Base-by-base conservation (phyloP, 2,113 vertebrate species). In the Dolichotis patagonum region DNA sequence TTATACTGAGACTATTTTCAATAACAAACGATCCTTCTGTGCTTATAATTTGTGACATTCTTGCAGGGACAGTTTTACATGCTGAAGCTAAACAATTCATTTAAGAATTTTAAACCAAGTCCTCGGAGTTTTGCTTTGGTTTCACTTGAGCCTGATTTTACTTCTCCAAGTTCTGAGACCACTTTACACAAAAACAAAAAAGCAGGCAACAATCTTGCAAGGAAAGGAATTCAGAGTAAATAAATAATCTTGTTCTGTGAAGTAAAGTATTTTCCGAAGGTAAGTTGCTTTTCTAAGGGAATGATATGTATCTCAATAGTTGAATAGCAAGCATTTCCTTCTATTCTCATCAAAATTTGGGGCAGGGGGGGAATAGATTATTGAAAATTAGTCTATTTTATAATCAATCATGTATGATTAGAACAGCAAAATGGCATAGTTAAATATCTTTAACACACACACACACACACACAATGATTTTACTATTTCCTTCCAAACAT, bases 61-160 rank as follows among this genome's bases (percentile, higher is more conserved):
- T 67, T 54, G 43, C 71, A 28, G 71, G 77, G 75, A 71, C 63
- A 75, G 58, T 62, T 85, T 95, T 86, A 81, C 65, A 90, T 89
- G 95, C 75, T 32, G 69, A 87, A 94, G 46, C 54, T 73, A 67
- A 96, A 85, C 32, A 88, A 91, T 85, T 90, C 81, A n/a, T 82
- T 54, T 71, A 91, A 95, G 95, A 83, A 88, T 94, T 97, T 95
- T 96, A 96, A 95, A 91, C 96, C 52, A 97, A 96, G 94, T 97
- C 95, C 86, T 8, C 11, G 4, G 43, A 10, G 52, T 95, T 85
- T 85, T 96, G 69, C 30, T 95, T 86, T 90, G 81, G 9, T 28
- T 54, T 62, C 52, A 73, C 73, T 92, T 97, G 78, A 91, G 28
- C 78, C 96, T 90, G 85, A n/a, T 97, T 93, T 93, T 80, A 96